These are phyloP conservation scores for Actinia equina DNA, from an alignment of 64 coral and sea anemone genomes.

Conservation along the genomic window DNA sequence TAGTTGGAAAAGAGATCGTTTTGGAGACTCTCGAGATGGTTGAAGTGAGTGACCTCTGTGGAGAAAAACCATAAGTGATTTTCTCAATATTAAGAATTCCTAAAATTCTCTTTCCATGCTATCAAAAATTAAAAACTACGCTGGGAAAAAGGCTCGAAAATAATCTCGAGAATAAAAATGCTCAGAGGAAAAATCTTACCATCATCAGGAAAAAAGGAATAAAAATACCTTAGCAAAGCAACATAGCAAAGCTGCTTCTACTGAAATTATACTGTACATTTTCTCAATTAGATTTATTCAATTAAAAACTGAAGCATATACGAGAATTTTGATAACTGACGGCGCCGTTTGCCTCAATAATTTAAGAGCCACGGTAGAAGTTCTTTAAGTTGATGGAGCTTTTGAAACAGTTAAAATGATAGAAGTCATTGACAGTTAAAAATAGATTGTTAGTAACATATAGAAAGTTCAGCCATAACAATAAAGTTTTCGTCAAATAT, in stretches of 20 bases:
- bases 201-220: background rate
- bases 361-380: background rate
- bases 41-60: constrained; percentile 43
- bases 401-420: background rate
- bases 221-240: background rate
- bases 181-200: background rate
- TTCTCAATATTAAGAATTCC: background rate
- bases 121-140: background rate
- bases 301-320: background rate
- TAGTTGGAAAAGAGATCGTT: constrained; percentile 70
- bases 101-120: background rate
- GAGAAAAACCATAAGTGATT: background rate
- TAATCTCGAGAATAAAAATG: too few relatives aligned
- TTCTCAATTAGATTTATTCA: background rate
- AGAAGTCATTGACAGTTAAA: background rate
- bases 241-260: background rate
- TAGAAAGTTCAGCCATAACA: background rate
- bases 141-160: background rate
- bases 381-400: background rate
- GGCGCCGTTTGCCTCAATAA: background rate
- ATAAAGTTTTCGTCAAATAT: background rate
- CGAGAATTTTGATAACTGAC: background rate
- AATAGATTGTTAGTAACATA: background rate
- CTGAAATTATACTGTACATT: background rate
- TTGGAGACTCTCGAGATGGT: constrained; percentile 57